Evolutionary conservation across 2,888 invertebrate genomes (phyloP), one percentile per base, ranked within the genome.

Genomic region (Ashinkailepas kermadecensis): DNA sequence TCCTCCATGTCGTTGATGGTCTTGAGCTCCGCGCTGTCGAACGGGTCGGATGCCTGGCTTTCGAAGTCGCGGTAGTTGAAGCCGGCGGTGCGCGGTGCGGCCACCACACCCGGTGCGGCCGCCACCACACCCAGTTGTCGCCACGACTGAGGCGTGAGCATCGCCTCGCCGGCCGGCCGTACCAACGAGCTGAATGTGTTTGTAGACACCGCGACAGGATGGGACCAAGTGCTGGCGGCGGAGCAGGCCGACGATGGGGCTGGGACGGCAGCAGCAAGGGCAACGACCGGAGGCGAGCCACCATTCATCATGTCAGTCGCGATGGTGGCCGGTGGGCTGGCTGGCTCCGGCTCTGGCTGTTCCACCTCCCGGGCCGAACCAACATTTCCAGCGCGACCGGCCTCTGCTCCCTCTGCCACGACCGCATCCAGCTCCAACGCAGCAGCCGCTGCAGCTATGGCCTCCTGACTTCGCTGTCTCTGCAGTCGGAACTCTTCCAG

Each of bases 1-100:
- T 95, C 92, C 88, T 95, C 95, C 91, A 96, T 92, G 86, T 96
- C 96, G 88, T 97, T 96, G 83, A 97, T 93, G 74, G 95, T 94
- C 88, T 96, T 95, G 81, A 97, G 88, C 88, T 95, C 96, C 88
- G 95, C 92, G 88, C 94, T 95, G 89, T 97, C 96, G 88, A 97
- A 97, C 0, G 96, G 96, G 87, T 95, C 95, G 81, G 95, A 94
- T 81, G 94, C 95, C 86, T 95, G 95, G 86, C 93, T 92, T 88
- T 96, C 96, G 89, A 97, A 97, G 87, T 96, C 96, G n/a, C 78
- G 57, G 58, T 78, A 78, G 23, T 78, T 78, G 23, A 78, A 78
- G 23, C 13, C 11, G 15, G 1, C 58, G 6, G 57, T 6, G 21
- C 74, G 74, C 6, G 18, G 54, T 1, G 39, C 21, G 8, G 74